Evolutionary conservation across 2,113 vertebrate species (phyloP).

Genomic region (Carlito syrichta): DNA sequence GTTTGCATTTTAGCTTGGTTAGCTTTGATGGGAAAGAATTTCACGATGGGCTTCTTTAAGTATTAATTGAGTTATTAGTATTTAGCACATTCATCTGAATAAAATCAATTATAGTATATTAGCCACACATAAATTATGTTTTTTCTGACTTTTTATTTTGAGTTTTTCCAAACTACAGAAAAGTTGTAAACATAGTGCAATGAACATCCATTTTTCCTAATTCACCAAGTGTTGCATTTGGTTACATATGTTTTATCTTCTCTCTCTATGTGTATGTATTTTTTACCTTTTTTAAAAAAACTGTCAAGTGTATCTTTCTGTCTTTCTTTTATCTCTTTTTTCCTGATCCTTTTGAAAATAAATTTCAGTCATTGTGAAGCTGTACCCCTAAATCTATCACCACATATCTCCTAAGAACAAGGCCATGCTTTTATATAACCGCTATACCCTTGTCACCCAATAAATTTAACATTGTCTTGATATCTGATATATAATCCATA

Average conservation of each 20-base stretch:
- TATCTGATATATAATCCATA: background rate
- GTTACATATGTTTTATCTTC: background rate
- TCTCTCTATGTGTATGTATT: background rate
- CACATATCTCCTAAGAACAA: background rate
- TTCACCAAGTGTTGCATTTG: background rate
- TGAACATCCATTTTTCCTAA: background rate
- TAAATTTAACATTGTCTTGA: background rate
- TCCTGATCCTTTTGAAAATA: constrained; percentile 20
- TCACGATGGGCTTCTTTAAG: background rate
- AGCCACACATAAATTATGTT: background rate
- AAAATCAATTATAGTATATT: constrained; percentile 2
- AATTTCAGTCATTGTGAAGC: constrained; percentile 1
- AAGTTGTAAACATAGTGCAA: background rate
- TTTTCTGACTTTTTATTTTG: constrained; percentile 28
- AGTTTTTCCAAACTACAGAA: constrained; percentile 16
- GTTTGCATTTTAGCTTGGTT: background rate
- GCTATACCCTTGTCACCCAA: background rate
- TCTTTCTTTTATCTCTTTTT: background rate
- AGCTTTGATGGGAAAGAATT: constrained; percentile 4
- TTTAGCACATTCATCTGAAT: constrained; percentile 29
- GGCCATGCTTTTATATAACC: background rate
- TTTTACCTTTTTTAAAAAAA: too few relatives aligned
- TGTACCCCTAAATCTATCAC: background rate
- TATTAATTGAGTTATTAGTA: background rate
- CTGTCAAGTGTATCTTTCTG: too few relatives aligned